Base-by-base conservation (phyloP, 2,888 invertebrate species). In the Xanthia icteritia region DNA sequence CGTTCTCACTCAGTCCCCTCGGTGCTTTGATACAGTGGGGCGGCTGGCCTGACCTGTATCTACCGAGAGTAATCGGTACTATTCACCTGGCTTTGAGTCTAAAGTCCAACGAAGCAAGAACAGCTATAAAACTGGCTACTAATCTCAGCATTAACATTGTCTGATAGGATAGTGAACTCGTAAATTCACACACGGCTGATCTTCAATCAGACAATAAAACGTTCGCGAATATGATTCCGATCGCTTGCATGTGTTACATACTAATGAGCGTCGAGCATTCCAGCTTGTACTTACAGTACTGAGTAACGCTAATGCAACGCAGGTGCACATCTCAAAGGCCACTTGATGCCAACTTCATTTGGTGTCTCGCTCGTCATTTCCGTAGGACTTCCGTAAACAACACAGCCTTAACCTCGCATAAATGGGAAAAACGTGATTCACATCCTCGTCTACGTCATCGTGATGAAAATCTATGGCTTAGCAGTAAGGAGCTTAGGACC, bases 341-440 rank as follows among this genome's bases (percentile, higher is more conserved):
- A 83, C 65, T 79, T 54, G 69, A 77, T 68, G 77, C 73, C 71
- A 76, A 83, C 87, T 90, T 89, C 90, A 90, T 90, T 90, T 81
- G 88, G 89, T 80, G 71, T 45, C 60, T 70, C 66, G 63, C 77
- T 84, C 86, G 86, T 88, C 88, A 91, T 88, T 90, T 92, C 92
- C 92, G 88, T 78, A 67, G 63, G 48, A 86, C 90, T 93, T 93
- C 93, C 93, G 93, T 93, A 93, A 93, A 93, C 93, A 88, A 63
- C 77, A 64, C 56, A 81, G 74, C 76, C 69, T 77, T 79, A 89
- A 86, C 83, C 82, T 88, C 78, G 77, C 68, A 60, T 79, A 79
- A 86, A 83, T 86, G 70, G 82, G 77, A 86, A 89, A 89, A 86
- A 83, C 77, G 80, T 80, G 82, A 76, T 81, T 77, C 68, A 81